Base-by-base conservation (phyloP, 2,888 invertebrate species). In the Amblyjoppa proteus region DNA sequence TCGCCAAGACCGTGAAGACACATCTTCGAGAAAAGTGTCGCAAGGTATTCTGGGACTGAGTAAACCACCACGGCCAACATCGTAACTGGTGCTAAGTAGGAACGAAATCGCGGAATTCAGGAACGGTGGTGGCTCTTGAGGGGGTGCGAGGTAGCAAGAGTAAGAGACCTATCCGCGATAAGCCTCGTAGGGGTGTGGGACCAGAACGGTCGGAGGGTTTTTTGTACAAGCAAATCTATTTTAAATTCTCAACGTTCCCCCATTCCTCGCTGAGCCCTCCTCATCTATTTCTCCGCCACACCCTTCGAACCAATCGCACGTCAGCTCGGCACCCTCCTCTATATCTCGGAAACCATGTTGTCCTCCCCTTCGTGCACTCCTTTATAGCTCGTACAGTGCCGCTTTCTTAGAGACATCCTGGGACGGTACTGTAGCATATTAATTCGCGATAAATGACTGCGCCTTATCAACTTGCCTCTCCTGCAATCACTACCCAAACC, bases 141-240 rank as follows among this genome's bases (percentile, higher is more conserved):
- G 13, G 31, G 20, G 79, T 58, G 84, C 16, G 51, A 51, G 51
- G 45, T 28, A 34, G 25, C 64, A 51, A 28, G 56, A 80, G 25
- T 51, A 68, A 69, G 64, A 70, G 70, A 69, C 80, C 73, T 68
- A 69, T 56, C 68, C 75, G 80, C 84, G 92, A 92, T 92, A 91
- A 92, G 91, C 89, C 87, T 83, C 75, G 64, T 78, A 85, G 78
- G 78, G 68, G 41, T 66, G 41, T 7, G 66, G 77, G 71, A 53
- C n/a, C n/a, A 20, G 64, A 88, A 86, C 87, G 81, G 87, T 87
- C 88, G 84, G 81, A 76, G 85, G 87, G 87, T 86, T 88, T 89
- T 88, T 87, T 83, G 86, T 80, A 49, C 81, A 41, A 80, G 88
- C 88, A 90, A 91, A 91, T 92, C 91, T 91, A 91, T 92, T 92